Evolutionary conservation across 30 jellyfish, hydroid and myxozoan species (phyloP).

Genomic region (Calvadosia cruxmelitensis): DNA sequence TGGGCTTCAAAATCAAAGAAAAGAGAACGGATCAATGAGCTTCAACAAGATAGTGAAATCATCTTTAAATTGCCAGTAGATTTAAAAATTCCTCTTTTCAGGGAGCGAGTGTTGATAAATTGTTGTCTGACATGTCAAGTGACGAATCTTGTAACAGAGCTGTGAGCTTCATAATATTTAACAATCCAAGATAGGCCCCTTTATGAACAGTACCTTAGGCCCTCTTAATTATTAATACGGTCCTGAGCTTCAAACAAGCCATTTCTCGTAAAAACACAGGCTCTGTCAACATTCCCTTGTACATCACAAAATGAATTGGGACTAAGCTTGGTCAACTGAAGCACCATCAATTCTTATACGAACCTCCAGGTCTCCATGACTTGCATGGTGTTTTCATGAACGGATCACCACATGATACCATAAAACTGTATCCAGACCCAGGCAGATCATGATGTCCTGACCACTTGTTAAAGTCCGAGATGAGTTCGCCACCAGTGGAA

Average conservation of each 20-base stretch:
- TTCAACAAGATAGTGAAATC: too few relatives aligned
- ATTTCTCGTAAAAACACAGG: not conserved
- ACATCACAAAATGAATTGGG: not conserved
- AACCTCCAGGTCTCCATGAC: constrained; percentile 93
- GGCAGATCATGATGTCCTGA: constrained; percentile 47
- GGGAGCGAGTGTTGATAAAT: too few relatives aligned
- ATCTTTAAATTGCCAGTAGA: too few relatives aligned
- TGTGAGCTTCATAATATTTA: too few relatives aligned
- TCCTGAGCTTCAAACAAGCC: not conserved
- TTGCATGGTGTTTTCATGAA: constrained; percentile 46
- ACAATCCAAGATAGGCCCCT: too few relatives aligned
- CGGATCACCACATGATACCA: constrained; percentile 52
- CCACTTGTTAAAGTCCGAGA: constrained; percentile 75
- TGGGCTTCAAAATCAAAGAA: too few relatives aligned
- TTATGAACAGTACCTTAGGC: not conserved
- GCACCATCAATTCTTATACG: too few relatives aligned
- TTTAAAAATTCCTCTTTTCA: too few relatives aligned
- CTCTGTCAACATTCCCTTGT: not conserved
- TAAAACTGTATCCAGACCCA: constrained; percentile 54
- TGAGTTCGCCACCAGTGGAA: constrained; percentile 83
- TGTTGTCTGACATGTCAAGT: too few relatives aligned
- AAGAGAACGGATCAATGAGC: too few relatives aligned
- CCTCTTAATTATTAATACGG: not conserved
- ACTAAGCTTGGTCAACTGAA: not conserved
- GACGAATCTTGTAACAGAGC: not conserved